Conservation (phyloP, 2,113 vertebrate genomes). For the Hypanus sabinus region DNA sequence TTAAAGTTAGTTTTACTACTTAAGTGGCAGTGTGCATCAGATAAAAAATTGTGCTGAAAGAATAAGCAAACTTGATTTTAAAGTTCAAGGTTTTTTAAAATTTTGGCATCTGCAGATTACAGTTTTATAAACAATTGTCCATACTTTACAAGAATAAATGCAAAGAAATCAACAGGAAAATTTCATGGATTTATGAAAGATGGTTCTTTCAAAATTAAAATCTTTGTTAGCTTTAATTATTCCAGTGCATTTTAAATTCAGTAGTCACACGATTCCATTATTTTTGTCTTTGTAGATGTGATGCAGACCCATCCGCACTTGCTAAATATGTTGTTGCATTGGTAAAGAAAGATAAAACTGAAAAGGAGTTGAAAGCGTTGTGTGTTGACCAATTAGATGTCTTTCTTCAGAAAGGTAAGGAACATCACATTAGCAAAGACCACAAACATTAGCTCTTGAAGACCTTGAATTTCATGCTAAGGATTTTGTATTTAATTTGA, state of each 20-base stretch:
- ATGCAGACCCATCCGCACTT: conserved; percentile 94
- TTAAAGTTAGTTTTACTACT: neutral
- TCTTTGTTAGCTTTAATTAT: neutral
- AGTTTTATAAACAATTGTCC: neutral
- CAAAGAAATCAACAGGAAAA: neutral
- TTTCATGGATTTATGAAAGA: neutral
- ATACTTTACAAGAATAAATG: neutral
- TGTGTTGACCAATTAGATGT: conserved; percentile 98
- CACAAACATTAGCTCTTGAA: too few species aligned
- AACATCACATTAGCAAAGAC: neutral
- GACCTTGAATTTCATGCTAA: neutral
- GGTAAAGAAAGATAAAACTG: conserved; percentile 97
- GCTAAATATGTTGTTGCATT: conserved; percentile 97
- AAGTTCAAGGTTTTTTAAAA: neutral
- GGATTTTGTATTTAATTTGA: neutral
- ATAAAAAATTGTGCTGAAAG: neutral
- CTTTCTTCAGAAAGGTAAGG: conserved; percentile 87
- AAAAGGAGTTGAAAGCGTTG: conserved; percentile 89
- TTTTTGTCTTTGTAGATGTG: conserved; percentile 68
- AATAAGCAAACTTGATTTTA: neutral
- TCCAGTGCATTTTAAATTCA: neutral
- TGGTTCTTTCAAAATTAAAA: neutral
- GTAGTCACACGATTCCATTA: neutral
- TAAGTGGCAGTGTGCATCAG: neutral
- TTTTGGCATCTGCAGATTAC: neutral